phyloP scores from a whole-genome alignment of 1,140 invertebrate species.

The Eueides isabella region DNA sequence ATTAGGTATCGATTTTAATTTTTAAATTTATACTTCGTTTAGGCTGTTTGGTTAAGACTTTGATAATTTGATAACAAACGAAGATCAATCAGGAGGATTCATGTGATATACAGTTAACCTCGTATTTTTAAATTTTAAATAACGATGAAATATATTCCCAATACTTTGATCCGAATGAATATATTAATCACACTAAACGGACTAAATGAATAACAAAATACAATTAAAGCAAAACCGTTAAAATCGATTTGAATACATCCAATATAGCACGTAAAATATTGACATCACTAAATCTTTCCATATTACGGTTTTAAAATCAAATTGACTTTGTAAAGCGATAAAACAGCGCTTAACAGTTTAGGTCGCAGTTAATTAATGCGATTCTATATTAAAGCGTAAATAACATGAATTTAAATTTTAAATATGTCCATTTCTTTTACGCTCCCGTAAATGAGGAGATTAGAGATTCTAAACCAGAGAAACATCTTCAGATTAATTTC shows the following conservation, averaged over 20 bases:
- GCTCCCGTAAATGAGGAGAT: neutral
- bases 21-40: neutral
- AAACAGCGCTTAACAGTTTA: constrained; percentile 2
- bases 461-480: too few relatives aligned
- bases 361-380: constrained; percentile 3
- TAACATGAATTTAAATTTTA: constrained; percentile 1
- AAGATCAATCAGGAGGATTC: constrained; percentile 13
- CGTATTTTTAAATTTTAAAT: constrained; percentile 25
- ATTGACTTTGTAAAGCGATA: constrained; percentile 1
- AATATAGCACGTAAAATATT: constrained; percentile 30
- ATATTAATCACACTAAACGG: constrained; percentile 26
- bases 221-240: constrained; percentile 29
- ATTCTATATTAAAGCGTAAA: constrained; percentile 6
- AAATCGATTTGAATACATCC: constrained; percentile 28
- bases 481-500: too few relatives aligned
- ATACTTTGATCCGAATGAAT: constrained; percentile 13
- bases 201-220: constrained; percentile 10
- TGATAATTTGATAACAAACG: neutral
- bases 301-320: constrained; percentile 17
- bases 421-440: constrained; percentile 24
- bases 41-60: neutral
- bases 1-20: constrained; percentile 2
- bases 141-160: constrained; percentile 8
- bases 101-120: constrained; percentile 23
- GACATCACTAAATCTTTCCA: constrained; percentile 22